phyloP scores from a whole-genome alignment of 2,888 invertebrate species.

The Pachliopta kotzebuea region DNA sequence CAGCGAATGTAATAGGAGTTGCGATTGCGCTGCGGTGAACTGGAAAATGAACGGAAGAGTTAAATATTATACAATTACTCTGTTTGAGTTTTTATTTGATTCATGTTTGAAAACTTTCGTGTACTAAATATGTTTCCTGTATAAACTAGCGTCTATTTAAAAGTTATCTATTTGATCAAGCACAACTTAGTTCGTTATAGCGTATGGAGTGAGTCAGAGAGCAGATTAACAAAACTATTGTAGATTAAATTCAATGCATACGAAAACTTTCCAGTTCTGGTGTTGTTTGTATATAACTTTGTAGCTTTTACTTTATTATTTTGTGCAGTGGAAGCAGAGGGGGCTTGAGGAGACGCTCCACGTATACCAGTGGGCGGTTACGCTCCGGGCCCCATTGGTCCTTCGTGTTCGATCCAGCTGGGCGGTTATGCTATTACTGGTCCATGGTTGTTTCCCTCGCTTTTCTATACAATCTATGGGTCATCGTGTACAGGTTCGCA shows the following conservation, averaged over 20 bases:
- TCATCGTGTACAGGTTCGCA: constrained; percentile 99
- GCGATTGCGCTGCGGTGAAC: background rate
- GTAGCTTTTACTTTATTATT: constrained; percentile 31
- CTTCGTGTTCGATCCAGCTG: constrained; percentile 99
- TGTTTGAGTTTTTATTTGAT: constrained; percentile 4
- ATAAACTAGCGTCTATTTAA: constrained; percentile 24
- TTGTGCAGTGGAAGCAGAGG: constrained; percentile 65
- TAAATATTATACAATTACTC: constrained; percentile 15
- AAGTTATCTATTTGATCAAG: constrained; percentile 23
- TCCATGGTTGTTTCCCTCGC: constrained; percentile 97
- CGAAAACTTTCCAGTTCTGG: constrained; percentile 26
- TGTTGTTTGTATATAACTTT: constrained; percentile 28
- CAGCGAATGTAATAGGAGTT: background rate
- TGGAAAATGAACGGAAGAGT: constrained; percentile 3
- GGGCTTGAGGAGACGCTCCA: constrained; percentile 79
- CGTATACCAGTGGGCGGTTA: constrained; percentile 81
- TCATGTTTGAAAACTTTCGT: constrained; percentile 23
- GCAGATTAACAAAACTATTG: constrained; percentile 28
- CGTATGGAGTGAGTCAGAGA: constrained; percentile 23
- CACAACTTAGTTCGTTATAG: constrained; percentile 26
- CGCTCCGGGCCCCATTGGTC: constrained; percentile 91
- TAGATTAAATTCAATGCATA: constrained; percentile 30
- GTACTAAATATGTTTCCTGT: constrained; percentile 20
- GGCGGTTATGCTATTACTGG: constrained; percentile 97
- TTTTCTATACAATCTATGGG: constrained; percentile 98